Percentiles rank a stretch among this genome's conserved stretches.
phyloP scores from a whole-genome alignment of 1,140 invertebrate genomes.

The Pogonus chalceus region DNA sequence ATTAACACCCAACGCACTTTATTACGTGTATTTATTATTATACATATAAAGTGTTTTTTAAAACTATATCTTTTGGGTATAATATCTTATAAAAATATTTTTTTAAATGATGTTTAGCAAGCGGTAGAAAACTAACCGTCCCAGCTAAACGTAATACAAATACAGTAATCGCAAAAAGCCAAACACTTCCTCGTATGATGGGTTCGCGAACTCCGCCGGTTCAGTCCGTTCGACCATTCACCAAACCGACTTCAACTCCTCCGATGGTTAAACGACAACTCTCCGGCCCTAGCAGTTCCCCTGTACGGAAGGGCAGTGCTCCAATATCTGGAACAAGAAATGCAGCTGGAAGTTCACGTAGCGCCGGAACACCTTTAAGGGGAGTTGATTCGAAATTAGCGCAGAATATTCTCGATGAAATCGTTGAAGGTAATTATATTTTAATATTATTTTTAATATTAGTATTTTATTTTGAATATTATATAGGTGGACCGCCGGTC shows the following conservation, averaged over 20 bases:
- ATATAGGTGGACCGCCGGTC: constrained; percentile 59
- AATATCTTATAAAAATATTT: background rate
- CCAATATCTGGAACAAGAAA: constrained; percentile 31
- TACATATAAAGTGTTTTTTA: no score
- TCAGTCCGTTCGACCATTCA: constrained; percentile 40
- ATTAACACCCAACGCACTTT: no score
- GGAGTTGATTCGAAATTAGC: constrained; percentile 85
- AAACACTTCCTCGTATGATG: constrained; percentile 73
- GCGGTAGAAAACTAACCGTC: constrained; percentile 61
- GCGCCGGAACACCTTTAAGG: constrained; percentile 43
- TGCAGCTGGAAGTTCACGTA: constrained; percentile 35
- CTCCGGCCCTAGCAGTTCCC: constrained; percentile 58
- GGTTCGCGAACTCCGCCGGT: constrained; percentile 48
- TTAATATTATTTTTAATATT: background rate
- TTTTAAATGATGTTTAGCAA: constrained; percentile 36
- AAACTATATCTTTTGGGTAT: background rate
- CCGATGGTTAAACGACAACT: constrained; percentile 71
- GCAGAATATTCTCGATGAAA: constrained; percentile 66
- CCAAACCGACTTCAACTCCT: constrained; percentile 65
- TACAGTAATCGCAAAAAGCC: constrained; percentile 60
- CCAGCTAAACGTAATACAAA: constrained; percentile 53
- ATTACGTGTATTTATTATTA: no score
- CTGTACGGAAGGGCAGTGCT: constrained; percentile 39
- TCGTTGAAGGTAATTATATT: constrained; percentile 39
- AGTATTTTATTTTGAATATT: background rate